These are phyloP conservation scores for Helleia helle DNA, from an alignment of 2,888 invertebrate species.

Conservation along the genomic window DNA sequence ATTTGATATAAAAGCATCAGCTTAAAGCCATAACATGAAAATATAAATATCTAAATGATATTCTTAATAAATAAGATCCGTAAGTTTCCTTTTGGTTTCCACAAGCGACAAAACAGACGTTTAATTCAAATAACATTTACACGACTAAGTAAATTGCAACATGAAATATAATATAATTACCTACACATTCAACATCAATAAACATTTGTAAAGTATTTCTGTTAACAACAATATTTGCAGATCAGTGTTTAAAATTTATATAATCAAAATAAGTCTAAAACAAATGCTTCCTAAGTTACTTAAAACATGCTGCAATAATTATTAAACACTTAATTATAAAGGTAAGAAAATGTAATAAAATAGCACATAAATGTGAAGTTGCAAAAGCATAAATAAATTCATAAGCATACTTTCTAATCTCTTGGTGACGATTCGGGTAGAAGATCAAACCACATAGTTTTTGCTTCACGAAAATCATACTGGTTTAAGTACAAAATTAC, in stretches of 20 bases:
- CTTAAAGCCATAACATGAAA: constrained; percentile 4
- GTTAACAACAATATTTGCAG: too few relatives aligned
- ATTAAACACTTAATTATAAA: neutral
- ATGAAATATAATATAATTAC: constrained; percentile 3
- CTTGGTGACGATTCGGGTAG: constrained; percentile 68
- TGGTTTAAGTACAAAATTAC: constrained; percentile 78
- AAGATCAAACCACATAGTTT: constrained; percentile 83
- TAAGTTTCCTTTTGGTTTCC: neutral
- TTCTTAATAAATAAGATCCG: constrained; percentile 1
- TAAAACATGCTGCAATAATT: too few relatives aligned
- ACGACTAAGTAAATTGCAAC: neutral
- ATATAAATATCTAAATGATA: constrained; percentile 1
- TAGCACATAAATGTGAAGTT: constrained; percentile 9
- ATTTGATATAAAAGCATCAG: constrained; percentile 5
- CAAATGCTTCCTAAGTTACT: too few relatives aligned
- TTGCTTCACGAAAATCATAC: constrained; percentile 78
- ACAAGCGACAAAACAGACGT: neutral
- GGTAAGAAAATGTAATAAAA: constrained; percentile 6
- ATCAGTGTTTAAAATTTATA: too few relatives aligned
- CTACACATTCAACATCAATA: constrained; percentile 2
- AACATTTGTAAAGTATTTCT: neutral
- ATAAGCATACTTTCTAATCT: constrained; percentile 33
- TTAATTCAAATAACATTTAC: neutral
- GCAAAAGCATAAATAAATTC: constrained; percentile 8
- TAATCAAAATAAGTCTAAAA: too few relatives aligned